Percentiles rank a stretch among this genome's conserved stretches.
Conservation (phyloP, 2,888 invertebrate species). For the Tyria jacobaeae region DNA sequence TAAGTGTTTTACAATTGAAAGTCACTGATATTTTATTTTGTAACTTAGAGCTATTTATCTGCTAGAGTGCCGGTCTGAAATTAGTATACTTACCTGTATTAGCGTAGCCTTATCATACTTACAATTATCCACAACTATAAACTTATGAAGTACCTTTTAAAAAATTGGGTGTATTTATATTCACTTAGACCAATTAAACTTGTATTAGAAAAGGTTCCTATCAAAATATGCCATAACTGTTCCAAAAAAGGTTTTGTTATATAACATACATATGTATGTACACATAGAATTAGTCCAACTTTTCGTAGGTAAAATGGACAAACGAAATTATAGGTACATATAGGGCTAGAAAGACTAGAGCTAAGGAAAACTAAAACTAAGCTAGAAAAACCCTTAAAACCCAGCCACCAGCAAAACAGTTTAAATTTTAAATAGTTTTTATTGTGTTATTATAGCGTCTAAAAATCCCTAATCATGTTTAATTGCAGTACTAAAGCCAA, state of each 20-base stretch:
- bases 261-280: not conserved
- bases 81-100: not conserved
- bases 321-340: not conserved
- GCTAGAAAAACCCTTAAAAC: no score
- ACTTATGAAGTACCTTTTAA: not conserved
- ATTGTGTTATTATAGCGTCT: no score
- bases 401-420: no score
- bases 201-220: not conserved
- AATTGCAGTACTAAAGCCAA: no score
- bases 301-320: not conserved
- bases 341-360: not conserved
- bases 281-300: not conserved
- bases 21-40: slow-evolving; percentile 11
- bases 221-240: not conserved
- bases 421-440: no score
- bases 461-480: no score
- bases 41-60: not conserved
- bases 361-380: no score
- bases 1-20: slow-evolving; percentile 23
- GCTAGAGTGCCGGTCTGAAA: not conserved
- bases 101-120: slow-evolving; percentile 5
- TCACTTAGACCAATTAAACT: slow-evolving; percentile 3
- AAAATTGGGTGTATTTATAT: not conserved
- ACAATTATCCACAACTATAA: not conserved
- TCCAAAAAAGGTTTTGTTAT: not conserved